A percentile compares a stretch with the other conserved stretches of the same genome.
These are phyloP conservation scores for Darevskia nairensis DNA, from an alignment of 2,797 vertebrate species.

Conservation along the genomic window DNA sequence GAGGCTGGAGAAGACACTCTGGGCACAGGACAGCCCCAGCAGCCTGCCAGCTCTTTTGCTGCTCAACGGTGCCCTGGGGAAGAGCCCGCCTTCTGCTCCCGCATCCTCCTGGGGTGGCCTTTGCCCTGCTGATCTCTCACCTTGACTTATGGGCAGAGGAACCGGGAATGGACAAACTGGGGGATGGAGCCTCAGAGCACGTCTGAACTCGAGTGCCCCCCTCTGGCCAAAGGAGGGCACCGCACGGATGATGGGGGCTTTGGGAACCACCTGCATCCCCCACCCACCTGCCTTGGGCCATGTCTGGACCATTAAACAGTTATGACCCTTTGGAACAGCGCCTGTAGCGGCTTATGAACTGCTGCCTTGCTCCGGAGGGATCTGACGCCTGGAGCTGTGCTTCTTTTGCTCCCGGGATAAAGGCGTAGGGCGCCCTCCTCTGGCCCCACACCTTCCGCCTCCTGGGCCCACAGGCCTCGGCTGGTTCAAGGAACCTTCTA, in stretches of 20 bases:
- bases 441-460: neutral
- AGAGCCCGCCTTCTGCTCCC: fast-evolving
- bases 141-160: neutral
- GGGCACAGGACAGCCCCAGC: neutral
- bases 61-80: fast-evolving
- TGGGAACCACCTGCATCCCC: neutral
- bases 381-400: too few relatives aligned
- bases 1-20: neutral
- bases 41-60: neutral
- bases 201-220: too few relatives aligned
- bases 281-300: neutral
- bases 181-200: neutral
- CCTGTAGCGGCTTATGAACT: neutral
- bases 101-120: fast-evolving
- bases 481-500: constrained; percentile 49
- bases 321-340: too few relatives aligned
- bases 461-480: neutral
- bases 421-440: neutral
- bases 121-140: too few relatives aligned
- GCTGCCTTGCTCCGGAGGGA: too few relatives aligned
- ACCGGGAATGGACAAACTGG: neutral
- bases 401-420: too few relatives aligned
- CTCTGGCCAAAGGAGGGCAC: neutral
- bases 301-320: neutral
- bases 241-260: neutral